Conservation (phyloP, 2,797 vertebrate genomes). For the Sebastes flavidus region DNA sequence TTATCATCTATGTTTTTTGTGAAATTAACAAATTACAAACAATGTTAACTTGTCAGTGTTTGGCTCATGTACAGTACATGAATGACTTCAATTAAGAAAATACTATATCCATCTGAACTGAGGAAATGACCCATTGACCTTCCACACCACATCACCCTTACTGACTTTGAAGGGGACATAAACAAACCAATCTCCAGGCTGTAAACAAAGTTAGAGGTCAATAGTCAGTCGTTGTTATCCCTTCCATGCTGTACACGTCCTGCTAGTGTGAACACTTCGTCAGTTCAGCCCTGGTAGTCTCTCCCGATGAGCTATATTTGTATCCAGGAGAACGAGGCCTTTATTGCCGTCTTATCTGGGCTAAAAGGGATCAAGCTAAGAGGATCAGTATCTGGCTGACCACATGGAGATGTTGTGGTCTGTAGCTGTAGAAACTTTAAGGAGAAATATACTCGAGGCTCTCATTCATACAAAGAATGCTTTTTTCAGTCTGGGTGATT, state of each 20-base stretch:
- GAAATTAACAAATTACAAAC: not conserved
- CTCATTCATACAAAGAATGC: constrained; percentile 7
- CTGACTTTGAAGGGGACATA: not conserved
- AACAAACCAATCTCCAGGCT: constrained; percentile 21
- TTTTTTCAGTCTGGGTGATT: not conserved
- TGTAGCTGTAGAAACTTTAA: constrained; percentile 17
- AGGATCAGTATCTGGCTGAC: constrained; percentile 65
- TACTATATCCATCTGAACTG: not conserved
- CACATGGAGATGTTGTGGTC: constrained; percentile 60
- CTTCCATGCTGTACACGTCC: constrained; percentile 4
- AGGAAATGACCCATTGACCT: not conserved
- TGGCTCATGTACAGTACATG: not conserved
- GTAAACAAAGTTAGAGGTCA: constrained; percentile 57
- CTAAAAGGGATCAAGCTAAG: constrained; percentile 79
- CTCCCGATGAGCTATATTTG: constrained; percentile 56
- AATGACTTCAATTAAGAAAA: not conserved
- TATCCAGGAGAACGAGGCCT: constrained; percentile 58
- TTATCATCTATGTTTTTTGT: not conserved
- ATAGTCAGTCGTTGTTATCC: constrained; percentile 20
- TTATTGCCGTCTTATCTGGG: constrained; percentile 65
- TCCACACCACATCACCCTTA: not conserved
- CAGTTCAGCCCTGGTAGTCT: constrained; percentile 8
- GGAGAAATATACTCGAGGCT: not conserved
- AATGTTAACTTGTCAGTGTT: not conserved
- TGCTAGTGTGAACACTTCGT: constrained; percentile 10